These are phyloP conservation scores for Emys orbicularis DNA, from an alignment of 2,797 vertebrate species.

Conservation along the genomic window DNA sequence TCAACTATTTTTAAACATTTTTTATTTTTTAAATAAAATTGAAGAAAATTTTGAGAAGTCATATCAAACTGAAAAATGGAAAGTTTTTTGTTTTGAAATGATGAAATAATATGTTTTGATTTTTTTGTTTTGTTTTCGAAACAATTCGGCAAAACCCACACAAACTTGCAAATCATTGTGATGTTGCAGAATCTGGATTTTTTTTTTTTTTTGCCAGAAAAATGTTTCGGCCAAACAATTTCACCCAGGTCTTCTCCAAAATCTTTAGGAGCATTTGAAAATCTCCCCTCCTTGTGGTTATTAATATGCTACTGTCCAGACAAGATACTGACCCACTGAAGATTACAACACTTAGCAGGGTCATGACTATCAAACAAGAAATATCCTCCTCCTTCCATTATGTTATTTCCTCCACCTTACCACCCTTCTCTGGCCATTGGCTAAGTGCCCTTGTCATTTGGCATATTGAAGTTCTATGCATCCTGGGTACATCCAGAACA, in stretches of 20 bases:
- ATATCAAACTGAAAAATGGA: not conserved
- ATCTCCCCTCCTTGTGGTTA: not conserved
- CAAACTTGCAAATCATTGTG: not conserved
- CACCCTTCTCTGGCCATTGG: not conserved
- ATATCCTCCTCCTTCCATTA: not conserved
- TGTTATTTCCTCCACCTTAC: rapidly evolving
- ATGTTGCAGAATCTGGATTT: no score
- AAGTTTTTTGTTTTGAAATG: not conserved
- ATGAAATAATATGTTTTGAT: not conserved
- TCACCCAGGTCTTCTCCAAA: not conserved
- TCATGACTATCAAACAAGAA: not conserved
- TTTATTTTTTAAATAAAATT: not conserved
- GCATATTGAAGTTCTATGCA: not conserved
- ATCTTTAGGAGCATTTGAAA: not conserved
- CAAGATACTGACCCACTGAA: not conserved
- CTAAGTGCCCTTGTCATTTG: not conserved
- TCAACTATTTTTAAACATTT: not conserved
- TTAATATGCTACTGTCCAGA: not conserved
- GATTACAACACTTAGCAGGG: not conserved
- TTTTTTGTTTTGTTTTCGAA: not conserved
- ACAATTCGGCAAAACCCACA: not conserved
- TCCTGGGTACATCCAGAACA: not conserved
- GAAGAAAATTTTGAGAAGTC: not conserved
- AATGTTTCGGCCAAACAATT: not conserved
- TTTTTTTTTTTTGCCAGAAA: not conserved